A percentile compares a stretch with the other conserved stretches of the same genome.
These are phyloP conservation scores for Mycteria americana DNA, from an alignment of 2,797 vertebrate species.

Conservation along the genomic window DNA sequence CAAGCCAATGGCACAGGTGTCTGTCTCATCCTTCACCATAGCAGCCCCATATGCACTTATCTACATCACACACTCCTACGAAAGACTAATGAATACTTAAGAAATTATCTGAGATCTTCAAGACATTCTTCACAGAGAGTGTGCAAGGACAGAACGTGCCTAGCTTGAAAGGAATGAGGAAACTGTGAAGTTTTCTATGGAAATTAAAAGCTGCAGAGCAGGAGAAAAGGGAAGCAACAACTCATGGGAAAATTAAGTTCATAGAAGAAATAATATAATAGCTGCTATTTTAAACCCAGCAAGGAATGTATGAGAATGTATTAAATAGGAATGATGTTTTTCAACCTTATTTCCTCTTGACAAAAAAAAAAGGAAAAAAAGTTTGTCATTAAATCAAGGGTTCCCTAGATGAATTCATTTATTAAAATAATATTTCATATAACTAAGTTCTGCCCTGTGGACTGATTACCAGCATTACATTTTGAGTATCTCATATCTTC, in stretches of 20 bases:
- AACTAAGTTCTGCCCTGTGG: background rate
- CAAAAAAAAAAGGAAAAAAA: background rate
- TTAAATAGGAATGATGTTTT: background rate
- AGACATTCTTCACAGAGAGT: background rate
- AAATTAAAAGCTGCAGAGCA: background rate
- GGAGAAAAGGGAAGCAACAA: background rate
- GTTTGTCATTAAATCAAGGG: background rate
- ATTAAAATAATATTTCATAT: slow-evolving; percentile 52
- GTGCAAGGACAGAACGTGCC: background rate
- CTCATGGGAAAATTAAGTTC: background rate
- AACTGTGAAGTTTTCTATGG: background rate
- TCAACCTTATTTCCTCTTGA: background rate
- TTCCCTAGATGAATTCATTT: slow-evolving; percentile 34
- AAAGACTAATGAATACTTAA: background rate
- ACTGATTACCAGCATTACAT: slow-evolving; percentile 12
- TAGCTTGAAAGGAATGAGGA: background rate
- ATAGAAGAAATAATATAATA: background rate
- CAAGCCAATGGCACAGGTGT: background rate
- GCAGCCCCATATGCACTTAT: background rate
- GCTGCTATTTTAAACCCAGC: background rate
- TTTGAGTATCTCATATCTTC: slow-evolving; percentile 14
- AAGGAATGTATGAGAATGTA: background rate
- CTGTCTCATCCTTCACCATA: background rate
- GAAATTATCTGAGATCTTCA: background rate
- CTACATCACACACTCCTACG: background rate